Conservation (phyloP, 2,113 vertebrate species). For the Prochilodus magdalenae region DNA sequence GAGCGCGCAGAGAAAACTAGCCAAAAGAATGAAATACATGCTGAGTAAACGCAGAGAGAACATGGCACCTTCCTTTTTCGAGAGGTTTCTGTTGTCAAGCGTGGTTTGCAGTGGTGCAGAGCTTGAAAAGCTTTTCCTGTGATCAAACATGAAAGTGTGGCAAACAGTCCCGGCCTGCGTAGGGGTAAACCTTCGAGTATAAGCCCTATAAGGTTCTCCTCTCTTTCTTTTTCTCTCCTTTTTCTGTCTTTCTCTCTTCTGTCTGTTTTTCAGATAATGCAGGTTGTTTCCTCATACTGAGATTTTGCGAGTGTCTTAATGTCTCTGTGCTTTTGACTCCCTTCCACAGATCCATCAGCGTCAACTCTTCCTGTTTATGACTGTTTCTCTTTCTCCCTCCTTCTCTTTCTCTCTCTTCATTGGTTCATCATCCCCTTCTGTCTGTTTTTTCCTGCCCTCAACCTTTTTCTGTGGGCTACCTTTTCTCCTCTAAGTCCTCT, state of each 20-base stretch:
- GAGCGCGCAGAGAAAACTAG: constrained; percentile 4
- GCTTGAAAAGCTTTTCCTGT: constrained; percentile 40
- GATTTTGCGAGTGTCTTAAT: constrained; percentile 38
- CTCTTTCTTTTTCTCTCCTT: constrained; percentile 25
- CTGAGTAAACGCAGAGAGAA: constrained; percentile 52
- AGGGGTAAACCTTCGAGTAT: constrained; percentile 84
- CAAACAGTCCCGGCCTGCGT: constrained; percentile 36
- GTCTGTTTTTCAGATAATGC: constrained; percentile 38
- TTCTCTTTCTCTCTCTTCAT: constrained; percentile 11
- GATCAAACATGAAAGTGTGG: constrained; percentile 32
- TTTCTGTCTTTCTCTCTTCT: constrained; percentile 21
- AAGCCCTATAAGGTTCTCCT: constrained; percentile 67
- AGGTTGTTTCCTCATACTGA: constrained; percentile 37
- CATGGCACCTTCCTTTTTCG: constrained; percentile 45
- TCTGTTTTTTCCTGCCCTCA: constrained; percentile 23
- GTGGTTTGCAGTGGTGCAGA: constrained; percentile 48
- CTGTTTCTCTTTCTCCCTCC: constrained; percentile 10
- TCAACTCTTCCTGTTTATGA: constrained; percentile 41
- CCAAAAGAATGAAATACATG: background rate
- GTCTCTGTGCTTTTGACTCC: constrained; percentile 44
- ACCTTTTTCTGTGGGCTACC: background rate
- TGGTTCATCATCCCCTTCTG: background rate
- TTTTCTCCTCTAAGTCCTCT: constrained; percentile 14
- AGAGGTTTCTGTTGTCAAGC: constrained; percentile 56
- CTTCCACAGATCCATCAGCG: constrained; percentile 49